Evolutionary conservation across 2,888 invertebrate genomes (phyloP).

Genomic region (Drosophila pseudotakahashii): DNA sequence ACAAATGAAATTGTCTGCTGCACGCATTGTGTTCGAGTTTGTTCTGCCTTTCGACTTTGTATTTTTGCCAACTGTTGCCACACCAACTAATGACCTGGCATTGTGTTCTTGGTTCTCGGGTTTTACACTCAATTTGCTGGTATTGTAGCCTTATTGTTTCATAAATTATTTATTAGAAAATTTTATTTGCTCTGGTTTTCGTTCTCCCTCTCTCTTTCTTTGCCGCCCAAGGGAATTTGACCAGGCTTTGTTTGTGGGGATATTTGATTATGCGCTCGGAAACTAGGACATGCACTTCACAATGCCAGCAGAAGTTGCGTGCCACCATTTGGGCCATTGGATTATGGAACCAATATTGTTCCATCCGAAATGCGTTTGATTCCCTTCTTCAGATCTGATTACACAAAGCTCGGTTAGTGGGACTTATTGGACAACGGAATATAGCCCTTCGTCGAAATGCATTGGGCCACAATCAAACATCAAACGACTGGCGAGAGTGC

Average conservation of each 20-base stretch:
- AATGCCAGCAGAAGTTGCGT: conserved; percentile 12
- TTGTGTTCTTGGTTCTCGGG: conserved; percentile 58
- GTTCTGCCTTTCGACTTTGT: too few species aligned
- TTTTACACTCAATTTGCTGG: conserved; percentile 71
- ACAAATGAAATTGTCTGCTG: conserved; percentile 69
- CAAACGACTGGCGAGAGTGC: conserved; percentile 37
- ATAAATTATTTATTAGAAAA: conserved; percentile 63
- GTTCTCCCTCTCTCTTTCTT: neutral
- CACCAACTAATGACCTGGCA: conserved; percentile 65
- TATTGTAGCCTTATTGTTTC: conserved; percentile 55
- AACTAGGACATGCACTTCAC: conserved; percentile 8
- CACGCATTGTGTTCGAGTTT: conserved; percentile 44
- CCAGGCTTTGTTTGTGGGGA: neutral
- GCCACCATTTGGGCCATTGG: conserved; percentile 26
- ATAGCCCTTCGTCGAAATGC: conserved; percentile 12
- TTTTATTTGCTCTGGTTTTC: conserved; percentile 45
- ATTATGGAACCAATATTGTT: conserved; percentile 30
- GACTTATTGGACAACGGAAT: conserved; percentile 10
- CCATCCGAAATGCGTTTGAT: neutral
- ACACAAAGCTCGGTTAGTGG: conserved; percentile 16
- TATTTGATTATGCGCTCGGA: conserved; percentile 37
- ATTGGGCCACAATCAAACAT: conserved; percentile 21
- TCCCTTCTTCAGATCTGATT: conserved; percentile 16
- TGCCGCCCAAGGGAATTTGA: conserved; percentile 14
- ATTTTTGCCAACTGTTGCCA: conserved; percentile 40